Evolutionary conservation across 2,888 invertebrate genomes (phyloP).

Genomic region (Plebejus melissa): DNA sequence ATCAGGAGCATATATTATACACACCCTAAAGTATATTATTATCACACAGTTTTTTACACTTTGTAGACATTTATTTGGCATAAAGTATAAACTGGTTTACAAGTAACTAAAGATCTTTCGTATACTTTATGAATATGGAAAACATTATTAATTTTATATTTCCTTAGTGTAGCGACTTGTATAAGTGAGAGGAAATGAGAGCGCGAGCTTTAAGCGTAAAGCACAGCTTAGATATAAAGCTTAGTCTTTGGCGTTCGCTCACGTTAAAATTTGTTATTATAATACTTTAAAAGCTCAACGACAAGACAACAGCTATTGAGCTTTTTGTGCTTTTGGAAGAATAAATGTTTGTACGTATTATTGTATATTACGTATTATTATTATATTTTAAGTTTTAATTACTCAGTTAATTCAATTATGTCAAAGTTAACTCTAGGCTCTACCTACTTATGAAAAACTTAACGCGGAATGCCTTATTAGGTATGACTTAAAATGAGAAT

Average conservation of each 20-base stretch:
- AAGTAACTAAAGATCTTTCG: background rate
- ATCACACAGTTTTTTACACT: no score
- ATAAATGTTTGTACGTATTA: background rate
- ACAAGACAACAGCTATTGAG: background rate
- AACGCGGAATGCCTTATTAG: no score
- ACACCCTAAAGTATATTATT: no score
- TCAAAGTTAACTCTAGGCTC: no score
- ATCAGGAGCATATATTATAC: no score
- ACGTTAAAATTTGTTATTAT: background rate
- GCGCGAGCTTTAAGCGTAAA: background rate
- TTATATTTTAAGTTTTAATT: no score
- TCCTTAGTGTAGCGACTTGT: conserved; percentile 11
- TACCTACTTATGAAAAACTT: no score
- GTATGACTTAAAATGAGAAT: no score
- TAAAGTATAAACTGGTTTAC: background rate
- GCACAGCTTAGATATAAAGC: background rate
- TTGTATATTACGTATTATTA: no score
- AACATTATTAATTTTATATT: background rate
- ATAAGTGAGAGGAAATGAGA: conserved; percentile 6
- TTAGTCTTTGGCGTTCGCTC: conserved; percentile 4
- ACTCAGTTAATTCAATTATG: no score
- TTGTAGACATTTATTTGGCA: no score
- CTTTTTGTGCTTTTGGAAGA: background rate
- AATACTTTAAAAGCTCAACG: conserved; percentile 5
- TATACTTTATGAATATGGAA: background rate